Percentiles rank a stretch among this genome's conserved stretches.
phyloP scores from a whole-genome alignment of 2,113 vertebrate genomes.

The Leptodactylus fuscus region DNA sequence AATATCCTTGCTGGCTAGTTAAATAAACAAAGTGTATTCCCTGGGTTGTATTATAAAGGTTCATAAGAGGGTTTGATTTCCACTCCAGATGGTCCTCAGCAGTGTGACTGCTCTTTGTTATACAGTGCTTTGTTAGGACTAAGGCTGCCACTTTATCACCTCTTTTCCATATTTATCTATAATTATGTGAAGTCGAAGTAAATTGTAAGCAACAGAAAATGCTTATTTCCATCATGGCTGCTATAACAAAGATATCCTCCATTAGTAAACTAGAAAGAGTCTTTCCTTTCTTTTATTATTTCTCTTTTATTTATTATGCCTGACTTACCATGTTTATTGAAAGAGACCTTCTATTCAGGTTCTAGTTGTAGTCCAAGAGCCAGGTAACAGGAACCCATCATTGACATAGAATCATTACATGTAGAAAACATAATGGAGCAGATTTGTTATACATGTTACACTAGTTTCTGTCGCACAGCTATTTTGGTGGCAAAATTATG shows the following conservation, averaged over 20 bases:
- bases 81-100: constrained; percentile 31
- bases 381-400: too few relatives aligned
- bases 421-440: too few relatives aligned
- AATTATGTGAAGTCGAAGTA: constrained; percentile 29
- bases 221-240: constrained; percentile 14
- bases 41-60: constrained; percentile 24
- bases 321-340: neutral
- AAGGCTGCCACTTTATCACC: constrained; percentile 28
- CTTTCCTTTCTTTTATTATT: neutral
- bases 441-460: too few relatives aligned
- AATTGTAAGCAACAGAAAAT: neutral
- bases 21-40: constrained; percentile 18
- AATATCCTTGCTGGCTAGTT: constrained; percentile 23
- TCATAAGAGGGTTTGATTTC: constrained; percentile 8
- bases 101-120: constrained; percentile 32
- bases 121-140: neutral
- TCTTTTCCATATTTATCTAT: constrained; percentile 41
- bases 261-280: neutral
- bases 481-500: too few relatives aligned
- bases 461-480: too few relatives aligned
- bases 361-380: too few relatives aligned
- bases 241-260: neutral
- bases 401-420: too few relatives aligned
- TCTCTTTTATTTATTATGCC: too few relatives aligned
- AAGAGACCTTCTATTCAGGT: too few relatives aligned